Evolutionary conservation across 2,888 invertebrate species (phyloP).

Genomic region (Agonopterix arenella): DNA sequence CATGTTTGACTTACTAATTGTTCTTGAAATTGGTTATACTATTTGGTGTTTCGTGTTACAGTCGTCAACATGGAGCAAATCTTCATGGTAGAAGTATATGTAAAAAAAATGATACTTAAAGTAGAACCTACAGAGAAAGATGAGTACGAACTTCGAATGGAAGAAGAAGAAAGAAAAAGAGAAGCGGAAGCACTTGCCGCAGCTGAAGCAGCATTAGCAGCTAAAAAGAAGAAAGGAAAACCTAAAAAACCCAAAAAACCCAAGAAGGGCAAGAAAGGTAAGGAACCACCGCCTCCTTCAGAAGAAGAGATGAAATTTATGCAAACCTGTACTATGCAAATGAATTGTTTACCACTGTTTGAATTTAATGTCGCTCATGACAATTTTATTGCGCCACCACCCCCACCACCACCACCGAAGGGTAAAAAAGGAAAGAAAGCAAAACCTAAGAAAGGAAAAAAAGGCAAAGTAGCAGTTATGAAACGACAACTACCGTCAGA

Average conservation of each 20-base stretch:
- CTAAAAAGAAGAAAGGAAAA: conserved; percentile 31
- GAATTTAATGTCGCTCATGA: conserved; percentile 69
- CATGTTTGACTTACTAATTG: not conserved
- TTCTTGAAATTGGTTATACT: not conserved
- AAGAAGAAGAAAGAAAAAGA: conserved; percentile 46
- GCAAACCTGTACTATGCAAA: conserved; percentile 64
- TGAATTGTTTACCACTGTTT: conserved; percentile 61
- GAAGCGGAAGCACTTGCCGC: conserved; percentile 54
- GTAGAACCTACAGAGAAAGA: conserved; percentile 62
- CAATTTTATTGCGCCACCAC: conserved; percentile 61
- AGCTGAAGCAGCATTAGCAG: conserved; percentile 39
- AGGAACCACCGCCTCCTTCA: conserved; percentile 56
- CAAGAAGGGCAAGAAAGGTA: conserved; percentile 52
- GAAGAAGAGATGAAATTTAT: conserved; percentile 69
- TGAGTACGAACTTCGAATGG: conserved; percentile 56
- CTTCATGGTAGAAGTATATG: conserved; percentile 67
- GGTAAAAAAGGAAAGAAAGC: conserved; percentile 31
- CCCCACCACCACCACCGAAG: conserved; percentile 46
- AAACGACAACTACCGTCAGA: conserved; percentile 58
- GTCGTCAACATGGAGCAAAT: conserved; percentile 57
- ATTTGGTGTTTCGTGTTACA: conserved; percentile 4
- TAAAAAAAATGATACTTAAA: conserved; percentile 61
- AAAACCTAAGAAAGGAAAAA: conserved; percentile 39
- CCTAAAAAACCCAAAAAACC: conserved; percentile 15
- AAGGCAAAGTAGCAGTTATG: conserved; percentile 30